Percentiles rank a stretch among this genome's conserved stretches.
Conservation (phyloP, 1,140 invertebrate genomes). For the Scylla paramamosain region DNA sequence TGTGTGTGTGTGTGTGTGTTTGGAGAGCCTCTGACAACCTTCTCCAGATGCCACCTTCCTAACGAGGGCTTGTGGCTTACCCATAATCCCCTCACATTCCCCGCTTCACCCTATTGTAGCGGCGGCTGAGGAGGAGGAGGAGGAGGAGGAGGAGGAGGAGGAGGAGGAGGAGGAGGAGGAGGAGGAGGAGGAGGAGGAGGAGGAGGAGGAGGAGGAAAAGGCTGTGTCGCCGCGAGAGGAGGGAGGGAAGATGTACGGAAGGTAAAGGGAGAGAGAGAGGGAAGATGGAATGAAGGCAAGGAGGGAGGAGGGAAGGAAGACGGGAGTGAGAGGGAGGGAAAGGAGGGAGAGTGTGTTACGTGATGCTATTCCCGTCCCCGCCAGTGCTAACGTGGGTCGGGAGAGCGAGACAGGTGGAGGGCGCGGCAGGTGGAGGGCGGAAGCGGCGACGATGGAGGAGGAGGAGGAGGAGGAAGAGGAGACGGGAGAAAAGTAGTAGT, state of each 20-base stretch:
- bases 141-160: not conserved
- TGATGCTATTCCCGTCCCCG: too few relatives aligned
- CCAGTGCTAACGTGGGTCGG: too few relatives aligned
- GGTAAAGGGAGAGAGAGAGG: not conserved
- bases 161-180: not conserved
- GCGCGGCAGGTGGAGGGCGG: too few relatives aligned
- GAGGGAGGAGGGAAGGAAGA: not conserved
- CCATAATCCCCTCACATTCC: constrained; percentile 9
- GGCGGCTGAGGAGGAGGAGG: not conserved
- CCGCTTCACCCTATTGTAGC: not conserved
- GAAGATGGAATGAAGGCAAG: not conserved
- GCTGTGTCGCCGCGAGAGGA: not conserved
- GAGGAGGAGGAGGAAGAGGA: too few relatives aligned
- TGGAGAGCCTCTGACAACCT: not conserved
- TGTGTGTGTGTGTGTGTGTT: not conserved
- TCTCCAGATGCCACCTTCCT: constrained; percentile 17
- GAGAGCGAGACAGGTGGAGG: too few relatives aligned
- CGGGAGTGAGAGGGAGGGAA: not conserved
- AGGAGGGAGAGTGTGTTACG: too few relatives aligned
- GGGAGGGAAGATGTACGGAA: not conserved
- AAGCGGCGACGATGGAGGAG: too few relatives aligned
- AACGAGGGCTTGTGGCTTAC: constrained; percentile 11
- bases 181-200: not conserved
- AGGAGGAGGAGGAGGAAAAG: not conserved
- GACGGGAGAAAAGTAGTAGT: too few relatives aligned